Percentiles rank a stretch among this genome's conserved stretches.
Conservation (phyloP, 2,888 invertebrate species). For the Amphipyra tragopoginis region DNA sequence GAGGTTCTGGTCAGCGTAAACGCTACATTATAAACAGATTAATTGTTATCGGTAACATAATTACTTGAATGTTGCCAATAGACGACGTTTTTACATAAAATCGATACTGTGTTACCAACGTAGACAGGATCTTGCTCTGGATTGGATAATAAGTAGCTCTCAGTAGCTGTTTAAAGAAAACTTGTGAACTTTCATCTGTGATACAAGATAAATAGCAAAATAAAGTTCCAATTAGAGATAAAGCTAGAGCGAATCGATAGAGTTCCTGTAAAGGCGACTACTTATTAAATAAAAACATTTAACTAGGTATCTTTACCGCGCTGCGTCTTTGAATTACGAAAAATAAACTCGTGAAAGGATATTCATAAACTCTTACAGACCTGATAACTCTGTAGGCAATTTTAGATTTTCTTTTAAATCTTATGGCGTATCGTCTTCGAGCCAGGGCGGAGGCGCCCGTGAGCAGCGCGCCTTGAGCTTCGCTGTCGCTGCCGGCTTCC, state of each 20-base stretch:
- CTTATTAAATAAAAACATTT: neutral
- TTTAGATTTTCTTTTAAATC: slow-evolving; percentile 83
- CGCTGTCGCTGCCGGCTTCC: slow-evolving; percentile 68
- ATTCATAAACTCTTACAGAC: slow-evolving; percentile 64
- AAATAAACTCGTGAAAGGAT: neutral
- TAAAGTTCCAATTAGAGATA: neutral
- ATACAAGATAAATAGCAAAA: neutral
- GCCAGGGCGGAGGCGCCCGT: slow-evolving; percentile 83
- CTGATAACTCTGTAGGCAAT: slow-evolving; percentile 82
- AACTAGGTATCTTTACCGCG: neutral
- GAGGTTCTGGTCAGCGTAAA: slow-evolving; percentile 35
- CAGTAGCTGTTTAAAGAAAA: neutral
- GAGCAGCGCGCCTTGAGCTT: slow-evolving; percentile 79
- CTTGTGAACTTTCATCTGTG: neutral
- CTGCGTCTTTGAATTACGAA: neutral
- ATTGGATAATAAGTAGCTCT: neutral
- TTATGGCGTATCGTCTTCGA: slow-evolving; percentile 86
- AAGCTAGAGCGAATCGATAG: neutral
- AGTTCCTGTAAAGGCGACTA: neutral
- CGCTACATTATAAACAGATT: slow-evolving; percentile 43
- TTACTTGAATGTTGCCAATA: slow-evolving; percentile 14
- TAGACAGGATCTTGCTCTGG: neutral
- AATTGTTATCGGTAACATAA: slow-evolving; percentile 25
- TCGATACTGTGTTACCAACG: neutral
- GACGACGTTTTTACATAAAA: neutral